Evolutionary conservation across 2,113 vertebrate genomes (phyloP).

Genomic region (Nicator chloris): DNA sequence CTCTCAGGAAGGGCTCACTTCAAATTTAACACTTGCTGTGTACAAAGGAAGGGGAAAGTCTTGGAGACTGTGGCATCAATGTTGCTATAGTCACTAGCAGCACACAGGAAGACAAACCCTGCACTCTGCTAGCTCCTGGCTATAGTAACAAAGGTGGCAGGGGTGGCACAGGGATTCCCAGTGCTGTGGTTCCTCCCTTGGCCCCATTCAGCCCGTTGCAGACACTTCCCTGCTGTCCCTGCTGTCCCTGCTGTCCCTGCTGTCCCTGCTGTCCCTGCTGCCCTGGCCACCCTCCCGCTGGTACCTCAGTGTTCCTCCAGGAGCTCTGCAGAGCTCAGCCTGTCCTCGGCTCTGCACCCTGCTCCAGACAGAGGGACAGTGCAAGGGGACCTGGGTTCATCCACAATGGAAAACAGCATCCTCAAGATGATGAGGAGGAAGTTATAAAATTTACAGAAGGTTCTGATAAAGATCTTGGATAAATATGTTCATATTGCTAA

Average conservation of each 20-base stretch:
- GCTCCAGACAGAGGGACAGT: neutral
- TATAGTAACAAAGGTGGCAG: neutral
- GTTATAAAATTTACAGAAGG: neutral
- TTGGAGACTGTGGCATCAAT: neutral
- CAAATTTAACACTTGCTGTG: neutral
- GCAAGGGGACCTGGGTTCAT: neutral
- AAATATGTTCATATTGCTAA: neutral
- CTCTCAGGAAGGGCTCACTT: neutral
- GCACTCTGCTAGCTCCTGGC: rapidly evolving
- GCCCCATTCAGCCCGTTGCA: neutral
- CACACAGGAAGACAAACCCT: neutral
- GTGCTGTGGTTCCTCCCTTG: neutral
- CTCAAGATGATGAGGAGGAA: neutral
- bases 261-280: neutral
- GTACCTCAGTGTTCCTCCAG: neutral
- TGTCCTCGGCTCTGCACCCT: neutral
- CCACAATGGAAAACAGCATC: neutral
- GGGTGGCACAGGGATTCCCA: neutral
- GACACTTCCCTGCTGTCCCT: neutral
- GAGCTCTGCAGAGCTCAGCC: neutral
- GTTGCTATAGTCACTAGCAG: neutral
- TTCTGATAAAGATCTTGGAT: slow-evolving; percentile 15
- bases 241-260: neutral
- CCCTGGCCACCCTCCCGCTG: neutral
- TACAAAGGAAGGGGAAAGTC: neutral